Conservation (phyloP, 2,113 vertebrate genomes). For the Bufo bufo region DNA sequence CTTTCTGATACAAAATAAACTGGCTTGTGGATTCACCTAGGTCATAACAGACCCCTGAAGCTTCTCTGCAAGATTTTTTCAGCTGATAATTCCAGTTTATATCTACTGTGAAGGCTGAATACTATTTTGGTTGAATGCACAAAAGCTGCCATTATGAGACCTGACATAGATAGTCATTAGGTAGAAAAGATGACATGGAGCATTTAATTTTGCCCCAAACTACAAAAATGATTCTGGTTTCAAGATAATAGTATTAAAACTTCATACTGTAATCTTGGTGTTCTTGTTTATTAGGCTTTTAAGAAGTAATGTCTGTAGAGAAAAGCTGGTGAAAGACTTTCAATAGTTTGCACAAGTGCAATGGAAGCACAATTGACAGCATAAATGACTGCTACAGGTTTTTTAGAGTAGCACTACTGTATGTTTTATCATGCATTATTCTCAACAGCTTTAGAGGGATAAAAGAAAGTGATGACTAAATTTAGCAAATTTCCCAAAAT, state of each 20-base stretch:
- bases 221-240: not conserved
- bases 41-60: not conserved
- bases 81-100: conserved; percentile 19
- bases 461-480: not conserved
- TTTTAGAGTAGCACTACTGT: not conserved
- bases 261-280: not conserved
- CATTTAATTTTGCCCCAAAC: not conserved
- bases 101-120: not conserved
- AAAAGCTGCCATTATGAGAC: not conserved
- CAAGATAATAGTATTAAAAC: not conserved
- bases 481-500: not conserved
- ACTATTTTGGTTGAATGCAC: not conserved
- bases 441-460: not conserved
- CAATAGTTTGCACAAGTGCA: not conserved
- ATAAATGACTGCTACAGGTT: not conserved
- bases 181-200: not conserved
- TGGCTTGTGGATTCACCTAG: conserved; percentile 6
- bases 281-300: not conserved
- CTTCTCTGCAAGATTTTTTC: conserved; percentile 4
- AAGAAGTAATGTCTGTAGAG: not conserved
- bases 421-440: not conserved
- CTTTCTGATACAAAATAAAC: conserved; percentile 13
- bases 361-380: not conserved
- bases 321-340: not conserved
- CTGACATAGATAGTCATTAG: conserved; percentile 29